These are phyloP conservation scores for Litoditis marina DNA, from an alignment of 2,888 invertebrate species.

Conservation along the genomic window DNA sequence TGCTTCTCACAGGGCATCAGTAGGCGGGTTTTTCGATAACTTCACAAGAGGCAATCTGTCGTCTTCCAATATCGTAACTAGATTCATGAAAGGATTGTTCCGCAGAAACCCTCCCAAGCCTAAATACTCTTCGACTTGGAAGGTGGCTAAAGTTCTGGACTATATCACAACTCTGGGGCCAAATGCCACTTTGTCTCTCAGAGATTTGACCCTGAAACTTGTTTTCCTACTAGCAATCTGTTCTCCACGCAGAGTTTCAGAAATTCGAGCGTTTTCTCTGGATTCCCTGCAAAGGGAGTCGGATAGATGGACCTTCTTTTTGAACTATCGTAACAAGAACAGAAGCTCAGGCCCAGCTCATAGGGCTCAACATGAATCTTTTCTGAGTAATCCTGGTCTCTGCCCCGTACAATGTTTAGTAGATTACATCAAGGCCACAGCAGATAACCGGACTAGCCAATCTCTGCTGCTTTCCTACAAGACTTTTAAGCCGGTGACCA, in stretches of 20 bases:
- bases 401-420: constrained; percentile 4
- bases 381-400: neutral
- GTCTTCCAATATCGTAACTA: neutral
- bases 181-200: neutral
- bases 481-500: neutral
- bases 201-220: neutral
- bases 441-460: neutral
- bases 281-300: neutral
- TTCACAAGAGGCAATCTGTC: neutral
- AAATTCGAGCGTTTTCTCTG: constrained; percentile 5
- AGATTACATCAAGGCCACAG: neutral
- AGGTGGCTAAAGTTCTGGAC: constrained; percentile 6
- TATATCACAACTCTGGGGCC: neutral
- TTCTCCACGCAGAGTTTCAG: constrained; percentile 10
- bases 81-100: constrained; percentile 6
- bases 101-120: constrained; percentile 5
- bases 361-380: constrained; percentile 9
- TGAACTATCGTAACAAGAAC: constrained; percentile 12
- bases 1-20: constrained; percentile 12
- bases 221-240: constrained; percentile 5
- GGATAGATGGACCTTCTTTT: neutral
- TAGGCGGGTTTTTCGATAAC: neutral
- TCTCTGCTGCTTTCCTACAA: constrained; percentile 1
- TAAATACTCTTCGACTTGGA: constrained; percentile 10
- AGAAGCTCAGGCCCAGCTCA: constrained; percentile 7